These are phyloP conservation scores for Daktulosphaira vitifoliae DNA, from an alignment of 1,140 invertebrate species.

Conservation along the genomic window DNA sequence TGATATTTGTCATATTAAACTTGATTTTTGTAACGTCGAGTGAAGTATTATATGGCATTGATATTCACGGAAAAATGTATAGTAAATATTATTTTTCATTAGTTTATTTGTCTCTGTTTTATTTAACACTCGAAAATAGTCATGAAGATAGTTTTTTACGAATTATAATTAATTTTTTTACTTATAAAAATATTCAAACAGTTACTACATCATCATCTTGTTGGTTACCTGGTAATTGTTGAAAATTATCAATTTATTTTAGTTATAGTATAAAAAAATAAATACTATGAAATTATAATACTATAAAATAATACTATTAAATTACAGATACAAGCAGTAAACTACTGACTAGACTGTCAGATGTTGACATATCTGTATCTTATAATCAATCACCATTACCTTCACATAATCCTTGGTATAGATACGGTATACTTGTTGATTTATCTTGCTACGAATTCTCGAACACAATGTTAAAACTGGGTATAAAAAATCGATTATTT, in stretches of 20 bases:
- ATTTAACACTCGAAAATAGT: too few relatives aligned
- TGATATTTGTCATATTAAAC: too few relatives aligned
- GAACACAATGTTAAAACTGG: not conserved
- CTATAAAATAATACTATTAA: too few relatives aligned
- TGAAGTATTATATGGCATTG: too few relatives aligned
- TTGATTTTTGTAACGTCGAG: too few relatives aligned
- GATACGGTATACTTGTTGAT: slow-evolving; percentile 2
- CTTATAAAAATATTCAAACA: not conserved
- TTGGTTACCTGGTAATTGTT: not conserved
- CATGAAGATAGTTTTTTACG: not conserved
- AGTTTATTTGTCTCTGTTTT: too few relatives aligned
- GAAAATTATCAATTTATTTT: too few relatives aligned
- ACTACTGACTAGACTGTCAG: not conserved
- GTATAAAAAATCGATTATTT: not conserved
- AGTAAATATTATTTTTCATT: too few relatives aligned
- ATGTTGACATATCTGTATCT: not conserved
- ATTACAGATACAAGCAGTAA: not conserved
- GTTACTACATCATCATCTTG: not conserved
- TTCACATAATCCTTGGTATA: not conserved
- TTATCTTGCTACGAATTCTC: not conserved
- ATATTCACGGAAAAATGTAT: too few relatives aligned
- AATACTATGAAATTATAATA: too few relatives aligned
- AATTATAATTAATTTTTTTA: not conserved
- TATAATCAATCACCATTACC: not conserved
- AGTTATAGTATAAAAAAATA: too few relatives aligned